Evolutionary conservation across 2,797 vertebrate genomes (phyloP), one percentile per base, ranked within the genome.

Genomic region (Eulemur mongoz): DNA sequence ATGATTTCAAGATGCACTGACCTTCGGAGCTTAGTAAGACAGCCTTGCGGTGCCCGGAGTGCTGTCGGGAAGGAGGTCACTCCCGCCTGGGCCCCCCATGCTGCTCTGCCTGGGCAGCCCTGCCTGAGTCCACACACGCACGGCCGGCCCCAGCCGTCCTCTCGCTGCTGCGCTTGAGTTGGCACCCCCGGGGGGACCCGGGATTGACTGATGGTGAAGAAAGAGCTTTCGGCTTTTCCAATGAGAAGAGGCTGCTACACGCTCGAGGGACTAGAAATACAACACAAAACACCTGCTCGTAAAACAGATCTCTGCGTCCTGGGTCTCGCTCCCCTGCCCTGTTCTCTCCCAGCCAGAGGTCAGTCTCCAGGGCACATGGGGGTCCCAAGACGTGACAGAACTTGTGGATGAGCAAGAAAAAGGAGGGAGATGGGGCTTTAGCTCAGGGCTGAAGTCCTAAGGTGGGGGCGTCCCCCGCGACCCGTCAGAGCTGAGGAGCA

Each of bases 401-500:
- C 1, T 18, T 1, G 25, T 4, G 45, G 30, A 61, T 23, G 38
- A 30, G 9, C 59, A 17, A 2, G 4, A 8, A 17, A 17, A 48
- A 18, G 20, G 5, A 25, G 50, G 15, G 3, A 54, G 40, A 32
- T 5, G 48, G 70, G 43, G 50, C 63, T 38, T 72, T 4, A 14
- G 38, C 38, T 43, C 23, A 9, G n/a, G 38, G 30, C 57, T 30
- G 6, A 27, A 27, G 25, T 32, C 11, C 52, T 32, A 23, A 15
- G 35, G 38, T 43, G 35, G 1, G 14, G 45, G 32, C 4, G 7
- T 38, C 4, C 30, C 11, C 35, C 9, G 2, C 25, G 70, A 17
- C n/a, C n/a, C 32, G 0, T 1, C 2, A 7, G 11, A 67, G 54
- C 38, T 4, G 18, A 9, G 38, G 2, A 38, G 11, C 65, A 7